Evolutionary conservation across 2,113 vertebrate species (phyloP).

Genomic region (Balaeniceps rex): DNA sequence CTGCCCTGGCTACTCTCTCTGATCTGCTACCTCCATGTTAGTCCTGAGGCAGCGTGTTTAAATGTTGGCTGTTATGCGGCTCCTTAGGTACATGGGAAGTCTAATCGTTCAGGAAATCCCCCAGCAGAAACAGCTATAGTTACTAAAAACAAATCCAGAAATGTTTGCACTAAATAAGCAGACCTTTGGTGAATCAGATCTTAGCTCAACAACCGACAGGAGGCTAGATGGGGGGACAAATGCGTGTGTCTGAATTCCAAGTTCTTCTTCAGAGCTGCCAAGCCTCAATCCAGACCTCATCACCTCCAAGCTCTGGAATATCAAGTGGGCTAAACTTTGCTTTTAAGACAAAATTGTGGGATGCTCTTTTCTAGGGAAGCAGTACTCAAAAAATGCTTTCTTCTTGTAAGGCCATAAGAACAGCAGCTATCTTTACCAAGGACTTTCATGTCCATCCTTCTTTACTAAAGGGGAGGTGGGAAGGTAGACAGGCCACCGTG

Average conservation of each 20-base stretch:
- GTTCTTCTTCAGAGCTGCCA: neutral
- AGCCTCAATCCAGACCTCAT: neutral
- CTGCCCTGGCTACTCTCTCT: neutral
- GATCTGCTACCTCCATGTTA: neutral
- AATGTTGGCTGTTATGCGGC: accelerated
- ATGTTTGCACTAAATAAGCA: neutral
- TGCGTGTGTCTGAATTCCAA: neutral
- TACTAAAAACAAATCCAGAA: neutral
- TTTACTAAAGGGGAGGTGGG: neutral
- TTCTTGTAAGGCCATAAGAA: neutral
- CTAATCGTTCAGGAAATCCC: accelerated
- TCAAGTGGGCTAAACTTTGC: neutral
- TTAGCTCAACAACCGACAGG: neutral
- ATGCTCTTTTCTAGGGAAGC: neutral
- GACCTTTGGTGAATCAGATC: neutral
- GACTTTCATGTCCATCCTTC: neutral
- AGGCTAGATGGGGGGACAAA: neutral
- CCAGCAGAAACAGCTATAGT: neutral
- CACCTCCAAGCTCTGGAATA: neutral
- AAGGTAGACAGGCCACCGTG: neutral
- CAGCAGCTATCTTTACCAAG: neutral
- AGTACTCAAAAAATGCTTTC: neutral
- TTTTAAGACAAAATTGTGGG: neutral
- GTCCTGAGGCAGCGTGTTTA: neutral
- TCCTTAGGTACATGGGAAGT: neutral